Evolutionary conservation across 2,888 invertebrate species (phyloP).

Genomic region (Acanthococcus lagerstroemiae): DNA sequence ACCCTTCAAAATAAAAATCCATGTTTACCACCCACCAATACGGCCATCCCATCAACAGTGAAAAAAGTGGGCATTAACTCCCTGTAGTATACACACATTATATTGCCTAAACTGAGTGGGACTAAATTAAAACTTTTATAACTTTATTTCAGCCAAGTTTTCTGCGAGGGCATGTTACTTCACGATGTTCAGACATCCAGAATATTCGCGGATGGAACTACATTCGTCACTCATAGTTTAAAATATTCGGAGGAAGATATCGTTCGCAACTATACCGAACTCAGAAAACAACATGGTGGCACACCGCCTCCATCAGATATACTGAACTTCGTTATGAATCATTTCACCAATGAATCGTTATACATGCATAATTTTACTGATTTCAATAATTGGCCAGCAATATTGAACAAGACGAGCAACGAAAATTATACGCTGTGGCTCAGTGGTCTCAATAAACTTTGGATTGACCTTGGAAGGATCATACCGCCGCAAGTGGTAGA

Average conservation of each 20-base stretch:
- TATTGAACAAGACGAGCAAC: background rate
- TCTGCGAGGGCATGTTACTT: slow-evolving; percentile 62
- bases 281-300: slow-evolving; percentile 47
- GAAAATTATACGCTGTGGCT: slow-evolving; percentile 43
- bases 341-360: slow-evolving; percentile 35
- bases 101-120: too few species aligned
- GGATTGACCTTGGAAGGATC: slow-evolving; percentile 46
- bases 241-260: slow-evolving; percentile 50
- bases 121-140: too few species aligned
- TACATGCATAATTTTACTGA: slow-evolving; percentile 39
- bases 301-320: slow-evolving; percentile 36
- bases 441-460: slow-evolving; percentile 38
- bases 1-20: too few species aligned
- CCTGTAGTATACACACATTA: too few species aligned
- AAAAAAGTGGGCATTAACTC: too few species aligned
- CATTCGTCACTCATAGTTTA: slow-evolving; percentile 68
- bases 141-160: slow-evolving; percentile 54
- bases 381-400: slow-evolving; percentile 35
- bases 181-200: slow-evolving; percentile 58
- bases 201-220: slow-evolving; percentile 63
- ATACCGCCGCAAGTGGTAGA: slow-evolving; percentile 45
- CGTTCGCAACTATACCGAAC: slow-evolving; percentile 48
- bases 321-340: slow-evolving; percentile 33
- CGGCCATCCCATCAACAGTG: too few species aligned
- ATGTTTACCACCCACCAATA: too few species aligned